Percentiles rank a stretch among this genome's conserved stretches.
These are phyloP conservation scores for Ptychoptera contaminata DNA, from an alignment of 2,888 invertebrate species.

Conservation along the genomic window DNA sequence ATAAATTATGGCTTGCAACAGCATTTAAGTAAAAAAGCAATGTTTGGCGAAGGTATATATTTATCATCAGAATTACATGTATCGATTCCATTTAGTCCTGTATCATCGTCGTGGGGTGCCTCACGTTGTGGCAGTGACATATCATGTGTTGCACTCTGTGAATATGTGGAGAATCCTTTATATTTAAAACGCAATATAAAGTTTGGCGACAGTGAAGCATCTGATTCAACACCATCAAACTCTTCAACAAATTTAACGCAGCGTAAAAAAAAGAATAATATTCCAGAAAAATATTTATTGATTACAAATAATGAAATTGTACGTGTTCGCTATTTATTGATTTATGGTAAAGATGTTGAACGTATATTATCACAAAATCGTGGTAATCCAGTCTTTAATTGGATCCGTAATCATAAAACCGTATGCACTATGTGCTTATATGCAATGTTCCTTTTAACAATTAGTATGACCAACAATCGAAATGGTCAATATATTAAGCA, in stretches of 20 bases:
- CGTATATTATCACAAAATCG: neutral
- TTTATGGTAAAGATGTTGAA: conserved; percentile 39
- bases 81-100: conserved; percentile 54
- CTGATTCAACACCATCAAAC: too few relatives aligned
- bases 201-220: neutral
- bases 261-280: conserved; percentile 14
- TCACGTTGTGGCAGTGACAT: conserved; percentile 60
- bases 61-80: conserved; percentile 58
- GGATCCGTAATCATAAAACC: conserved; percentile 44
- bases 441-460: conserved; percentile 43
- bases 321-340: conserved; percentile 55
- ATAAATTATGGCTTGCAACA: conserved; percentile 61
- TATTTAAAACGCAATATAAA: conserved; percentile 38
- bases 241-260: too few relatives aligned
- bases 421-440: conserved; percentile 46
- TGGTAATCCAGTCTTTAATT: conserved; percentile 23
- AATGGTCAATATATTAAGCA: conserved; percentile 39
- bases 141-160: conserved; percentile 65
- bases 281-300: conserved; percentile 54
- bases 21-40: conserved; percentile 47
- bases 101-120: conserved; percentile 58
- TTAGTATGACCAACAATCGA: conserved; percentile 47
- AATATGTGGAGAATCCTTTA: conserved; percentile 56
- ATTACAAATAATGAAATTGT: conserved; percentile 63
- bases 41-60: conserved; percentile 59